These are phyloP conservation scores for Sinocyclocheilus grahami DNA, from an alignment of 2,113 vertebrate genomes.

Conservation along the genomic window DNA sequence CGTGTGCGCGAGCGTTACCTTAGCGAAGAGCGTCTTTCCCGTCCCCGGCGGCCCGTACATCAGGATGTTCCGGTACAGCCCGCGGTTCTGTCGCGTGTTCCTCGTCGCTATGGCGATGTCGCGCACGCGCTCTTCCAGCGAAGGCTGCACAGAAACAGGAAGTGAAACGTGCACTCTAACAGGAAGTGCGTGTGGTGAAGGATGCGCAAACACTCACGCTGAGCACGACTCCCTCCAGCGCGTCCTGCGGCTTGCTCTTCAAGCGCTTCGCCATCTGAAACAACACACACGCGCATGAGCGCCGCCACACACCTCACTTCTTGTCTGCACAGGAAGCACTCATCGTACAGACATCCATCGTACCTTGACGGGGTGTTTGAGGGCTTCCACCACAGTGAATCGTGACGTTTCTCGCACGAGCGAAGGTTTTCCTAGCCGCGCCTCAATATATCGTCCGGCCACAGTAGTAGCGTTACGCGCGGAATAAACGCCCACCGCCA, in stretches of 20 bases:
- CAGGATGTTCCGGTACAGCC: conserved; percentile 93
- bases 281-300: not conserved
- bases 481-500: conserved; percentile 91
- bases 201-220: conserved; percentile 81
- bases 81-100: conserved; percentile 90
- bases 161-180: not conserved
- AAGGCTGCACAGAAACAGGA: conserved; percentile 75
- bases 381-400: conserved; percentile 83
- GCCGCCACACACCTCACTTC: not conserved
- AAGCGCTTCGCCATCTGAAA: conserved; percentile 82
- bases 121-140: conserved; percentile 89
- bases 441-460: conserved; percentile 87
- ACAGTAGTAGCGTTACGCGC: conserved; percentile 89
- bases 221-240: conserved; percentile 93
- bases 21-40: conserved; percentile 95
- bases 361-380: conserved; percentile 92
- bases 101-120: conserved; percentile 96
- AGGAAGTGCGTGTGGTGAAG: not conserved
- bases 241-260: conserved; percentile 91
- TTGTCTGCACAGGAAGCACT: not conserved
- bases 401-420: conserved; percentile 93
- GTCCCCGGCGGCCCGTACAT: conserved; percentile 96
- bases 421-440: conserved; percentile 90
- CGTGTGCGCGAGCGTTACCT: conserved; percentile 76
- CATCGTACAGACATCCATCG: accelerated